A percentile compares a stretch with the other conserved stretches of the same genome.
Conservation (phyloP, 2,113 vertebrate species). For the Mesoclemmys tuberculata region DNA sequence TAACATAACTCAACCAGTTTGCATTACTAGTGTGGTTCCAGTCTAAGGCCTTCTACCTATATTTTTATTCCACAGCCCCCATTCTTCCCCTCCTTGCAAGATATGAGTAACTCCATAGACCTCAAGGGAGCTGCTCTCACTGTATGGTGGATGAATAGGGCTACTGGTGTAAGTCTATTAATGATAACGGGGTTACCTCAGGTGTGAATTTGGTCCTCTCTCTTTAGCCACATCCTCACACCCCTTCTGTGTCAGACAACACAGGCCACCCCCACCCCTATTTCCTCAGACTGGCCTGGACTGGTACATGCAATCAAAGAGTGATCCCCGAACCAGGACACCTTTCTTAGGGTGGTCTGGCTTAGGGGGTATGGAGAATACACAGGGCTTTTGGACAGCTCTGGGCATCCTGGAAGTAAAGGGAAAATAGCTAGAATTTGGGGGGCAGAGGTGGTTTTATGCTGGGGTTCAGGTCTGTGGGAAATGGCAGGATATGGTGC, state of each 20-base stretch:
- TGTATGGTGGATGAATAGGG: neutral
- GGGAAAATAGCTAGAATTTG: neutral
- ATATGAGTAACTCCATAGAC: neutral
- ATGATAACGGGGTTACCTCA: neutral
- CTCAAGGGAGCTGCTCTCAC: neutral
- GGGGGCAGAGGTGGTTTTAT: neutral
- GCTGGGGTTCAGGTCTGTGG: neutral
- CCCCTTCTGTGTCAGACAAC: neutral
- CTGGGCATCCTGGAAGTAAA: neutral
- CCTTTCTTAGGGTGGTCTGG: neutral
- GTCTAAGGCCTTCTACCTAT: too few species aligned
- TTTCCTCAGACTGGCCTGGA: neutral
- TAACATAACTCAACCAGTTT: too few species aligned
- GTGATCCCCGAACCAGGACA: neutral
- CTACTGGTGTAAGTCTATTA: neutral
- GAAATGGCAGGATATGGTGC: neutral
- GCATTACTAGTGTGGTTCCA: too few species aligned
- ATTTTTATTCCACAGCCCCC: too few species aligned
- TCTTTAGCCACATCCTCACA: neutral
- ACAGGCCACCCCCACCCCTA: neutral
- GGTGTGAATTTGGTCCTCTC: neutral
- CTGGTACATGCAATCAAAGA: neutral
- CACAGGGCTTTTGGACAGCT: neutral
- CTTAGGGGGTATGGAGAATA: neutral
- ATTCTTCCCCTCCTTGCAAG: neutral